Percentiles rank a stretch among this genome's conserved stretches.
Conservation (phyloP, 1,140 invertebrate genomes). For the Gyrodactylus bullatarudis region DNA sequence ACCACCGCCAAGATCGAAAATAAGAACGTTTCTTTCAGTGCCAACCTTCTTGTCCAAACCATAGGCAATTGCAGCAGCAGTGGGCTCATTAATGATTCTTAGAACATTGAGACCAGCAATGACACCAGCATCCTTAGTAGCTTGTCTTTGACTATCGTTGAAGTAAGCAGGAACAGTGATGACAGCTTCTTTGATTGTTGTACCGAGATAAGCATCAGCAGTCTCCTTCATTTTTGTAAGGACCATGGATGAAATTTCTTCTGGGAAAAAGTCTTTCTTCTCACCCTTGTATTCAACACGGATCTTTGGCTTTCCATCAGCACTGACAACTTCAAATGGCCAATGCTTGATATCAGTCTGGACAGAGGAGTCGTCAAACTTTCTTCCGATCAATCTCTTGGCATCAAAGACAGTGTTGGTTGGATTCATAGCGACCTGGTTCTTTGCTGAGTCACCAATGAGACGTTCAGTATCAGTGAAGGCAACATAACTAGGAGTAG, state of each 20-base stretch:
- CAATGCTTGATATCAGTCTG: slow-evolving; percentile 73
- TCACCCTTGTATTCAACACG: slow-evolving; percentile 46
- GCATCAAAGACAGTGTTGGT: slow-evolving; percentile 35
- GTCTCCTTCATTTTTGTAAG: slow-evolving; percentile 34
- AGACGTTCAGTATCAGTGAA: slow-evolving; percentile 81
- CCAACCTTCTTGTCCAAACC: slow-evolving; percentile 28
- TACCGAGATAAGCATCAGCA: slow-evolving; percentile 11
- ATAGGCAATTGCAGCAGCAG: slow-evolving; percentile 23
- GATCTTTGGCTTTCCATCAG: slow-evolving; percentile 31
- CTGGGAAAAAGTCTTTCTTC: slow-evolving; percentile 43
- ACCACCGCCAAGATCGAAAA: slow-evolving; percentile 74
- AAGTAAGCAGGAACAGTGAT: slow-evolving; percentile 25
- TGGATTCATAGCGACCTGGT: slow-evolving; percentile 49
- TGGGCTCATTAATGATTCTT: slow-evolving; percentile 24
- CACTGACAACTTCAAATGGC: slow-evolving; percentile 28
- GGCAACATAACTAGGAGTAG: slow-evolving; percentile 77
- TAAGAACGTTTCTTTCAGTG: slow-evolving; percentile 7
- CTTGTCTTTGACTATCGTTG: slow-evolving; percentile 24
- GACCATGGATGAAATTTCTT: slow-evolving; percentile 55
- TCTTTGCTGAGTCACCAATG: slow-evolving; percentile 82
- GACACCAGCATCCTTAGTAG: slow-evolving; percentile 24
- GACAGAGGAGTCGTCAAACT: slow-evolving; percentile 51
- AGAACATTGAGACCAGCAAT: slow-evolving; percentile 26
- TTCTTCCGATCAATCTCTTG: slow-evolving; percentile 55
- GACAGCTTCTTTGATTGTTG: slow-evolving; percentile 16